phyloP scores from a whole-genome alignment of 2,797 vertebrate species.

The Triplophysa yarkandensis region DNA sequence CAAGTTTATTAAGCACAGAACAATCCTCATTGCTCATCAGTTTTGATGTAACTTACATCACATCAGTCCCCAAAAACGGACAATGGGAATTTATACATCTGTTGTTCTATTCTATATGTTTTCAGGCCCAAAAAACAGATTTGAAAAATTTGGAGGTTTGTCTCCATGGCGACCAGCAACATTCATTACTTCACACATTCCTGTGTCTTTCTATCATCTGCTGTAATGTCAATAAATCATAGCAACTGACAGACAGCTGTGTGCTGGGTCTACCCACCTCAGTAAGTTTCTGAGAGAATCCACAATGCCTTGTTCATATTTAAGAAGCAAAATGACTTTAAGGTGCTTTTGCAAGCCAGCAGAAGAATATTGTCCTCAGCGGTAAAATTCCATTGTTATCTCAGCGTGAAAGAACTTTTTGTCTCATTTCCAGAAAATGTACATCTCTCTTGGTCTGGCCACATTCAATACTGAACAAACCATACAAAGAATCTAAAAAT shows the following conservation, averaged over 20 bases:
- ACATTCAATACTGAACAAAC: no score
- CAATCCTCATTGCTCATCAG: not conserved
- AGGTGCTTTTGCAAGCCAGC: not conserved
- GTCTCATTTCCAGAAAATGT: no score
- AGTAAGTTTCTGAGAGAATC: constrained; percentile 17
- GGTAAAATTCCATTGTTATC: constrained; percentile 2
- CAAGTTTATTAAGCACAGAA: not conserved
- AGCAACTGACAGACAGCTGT: not conserved
- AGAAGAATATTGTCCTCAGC: not conserved
- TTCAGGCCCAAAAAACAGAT: not conserved
- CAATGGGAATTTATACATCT: not conserved
- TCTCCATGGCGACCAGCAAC: constrained; percentile 15
- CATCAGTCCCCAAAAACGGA: not conserved
- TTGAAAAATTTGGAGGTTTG: not conserved
- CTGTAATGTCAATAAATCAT: constrained; percentile 31
- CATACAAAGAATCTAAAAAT: no score
- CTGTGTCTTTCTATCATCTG: not conserved
- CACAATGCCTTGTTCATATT: not conserved
- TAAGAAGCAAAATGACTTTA: constrained; percentile 4
- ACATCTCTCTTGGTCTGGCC: no score
- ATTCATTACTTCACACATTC: constrained; percentile 10
- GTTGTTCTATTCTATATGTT: not conserved
- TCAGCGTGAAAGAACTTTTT: not conserved
- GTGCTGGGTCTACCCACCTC: not conserved
- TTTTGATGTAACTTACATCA: not conserved